Conservation (phyloP, 2,113 vertebrate genomes). For the Oreotrochilus melanogaster region DNA sequence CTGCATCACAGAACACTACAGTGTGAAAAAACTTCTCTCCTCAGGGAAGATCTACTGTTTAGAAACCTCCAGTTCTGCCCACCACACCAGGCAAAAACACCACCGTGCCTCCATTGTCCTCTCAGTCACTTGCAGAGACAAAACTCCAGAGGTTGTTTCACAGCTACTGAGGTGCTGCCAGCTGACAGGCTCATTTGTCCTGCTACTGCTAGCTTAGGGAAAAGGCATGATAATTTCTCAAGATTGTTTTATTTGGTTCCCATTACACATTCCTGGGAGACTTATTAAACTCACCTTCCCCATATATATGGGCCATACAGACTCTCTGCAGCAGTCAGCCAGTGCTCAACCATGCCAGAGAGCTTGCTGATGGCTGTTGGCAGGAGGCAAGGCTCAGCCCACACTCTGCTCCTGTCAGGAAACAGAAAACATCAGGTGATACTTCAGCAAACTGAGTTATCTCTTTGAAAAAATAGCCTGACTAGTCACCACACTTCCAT, state of each 20-base stretch:
- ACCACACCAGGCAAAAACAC: not conserved
- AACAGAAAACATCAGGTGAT: conserved; percentile 51
- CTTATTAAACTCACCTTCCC: conserved; percentile 85
- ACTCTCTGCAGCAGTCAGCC: conserved; percentile 90
- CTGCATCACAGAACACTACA: not conserved
- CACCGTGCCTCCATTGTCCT: not conserved
- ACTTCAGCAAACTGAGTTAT: conserved; percentile 59
- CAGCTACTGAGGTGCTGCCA: not conserved
- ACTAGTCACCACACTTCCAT: not conserved
- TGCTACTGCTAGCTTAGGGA: not conserved
- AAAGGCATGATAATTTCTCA: not conserved
- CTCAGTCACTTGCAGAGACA: not conserved
- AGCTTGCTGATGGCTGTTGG: conserved; percentile 91
- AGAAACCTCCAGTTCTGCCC: not conserved
- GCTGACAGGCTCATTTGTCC: not conserved
- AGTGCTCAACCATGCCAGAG: conserved; percentile 91
- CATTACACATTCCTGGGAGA: not conserved
- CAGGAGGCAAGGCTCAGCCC: conserved; percentile 95
- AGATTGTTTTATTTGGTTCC: not conserved
- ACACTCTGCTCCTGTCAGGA: conserved; percentile 90
- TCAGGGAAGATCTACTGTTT: not conserved
- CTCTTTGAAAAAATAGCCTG: conserved; percentile 20
- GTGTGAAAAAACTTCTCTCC: not conserved
- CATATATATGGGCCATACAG: conserved; percentile 95
- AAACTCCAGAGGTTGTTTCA: not conserved